phyloP scores from a whole-genome alignment of 2,797 vertebrate species.

The Gambelia wislizenii region DNA sequence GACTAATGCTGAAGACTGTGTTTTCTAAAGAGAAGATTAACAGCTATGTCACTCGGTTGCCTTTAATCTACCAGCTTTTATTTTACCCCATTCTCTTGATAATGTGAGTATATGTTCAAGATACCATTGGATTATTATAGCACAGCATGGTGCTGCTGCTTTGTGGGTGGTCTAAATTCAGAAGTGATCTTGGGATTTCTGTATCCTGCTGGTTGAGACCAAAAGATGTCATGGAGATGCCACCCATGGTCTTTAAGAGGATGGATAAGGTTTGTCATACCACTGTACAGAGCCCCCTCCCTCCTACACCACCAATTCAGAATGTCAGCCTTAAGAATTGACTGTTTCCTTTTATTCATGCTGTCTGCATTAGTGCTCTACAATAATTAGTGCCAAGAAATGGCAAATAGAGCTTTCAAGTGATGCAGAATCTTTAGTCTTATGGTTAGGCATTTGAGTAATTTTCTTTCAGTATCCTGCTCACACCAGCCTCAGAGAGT shows the following conservation, averaged over 20 bases:
- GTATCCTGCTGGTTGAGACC: slow-evolving; percentile 72
- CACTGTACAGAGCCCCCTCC: slow-evolving; percentile 38
- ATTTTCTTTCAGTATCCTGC: background rate
- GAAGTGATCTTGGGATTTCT: slow-evolving; percentile 69
- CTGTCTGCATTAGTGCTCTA: slow-evolving; percentile 4
- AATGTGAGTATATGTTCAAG: slow-evolving; percentile 73
- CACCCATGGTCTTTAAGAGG: slow-evolving; percentile 62
- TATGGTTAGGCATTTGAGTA: background rate
- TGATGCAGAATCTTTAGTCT: slow-evolving; percentile 12
- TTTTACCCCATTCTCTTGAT: slow-evolving; percentile 72
- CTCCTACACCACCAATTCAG: slow-evolving; percentile 34
- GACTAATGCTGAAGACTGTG: slow-evolving; percentile 57
- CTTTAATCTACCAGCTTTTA: slow-evolving; percentile 68
- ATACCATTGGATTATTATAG: slow-evolving; percentile 70
- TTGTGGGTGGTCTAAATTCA: slow-evolving; percentile 64
- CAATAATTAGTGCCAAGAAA: slow-evolving; percentile 34
- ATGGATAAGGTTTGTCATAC: slow-evolving; percentile 58
- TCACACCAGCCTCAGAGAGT: background rate
- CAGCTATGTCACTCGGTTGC: slow-evolving; percentile 45
- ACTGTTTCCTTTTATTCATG: slow-evolving; percentile 39
- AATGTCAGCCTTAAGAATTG: slow-evolving; percentile 21
- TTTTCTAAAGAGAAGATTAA: slow-evolving; percentile 65
- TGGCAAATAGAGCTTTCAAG: slow-evolving; percentile 32
- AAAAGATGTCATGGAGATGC: slow-evolving; percentile 70
- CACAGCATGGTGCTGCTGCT: slow-evolving; percentile 69